Base-by-base conservation (phyloP, 2,113 vertebrate species). In the Pongo pygmaeus region DNA sequence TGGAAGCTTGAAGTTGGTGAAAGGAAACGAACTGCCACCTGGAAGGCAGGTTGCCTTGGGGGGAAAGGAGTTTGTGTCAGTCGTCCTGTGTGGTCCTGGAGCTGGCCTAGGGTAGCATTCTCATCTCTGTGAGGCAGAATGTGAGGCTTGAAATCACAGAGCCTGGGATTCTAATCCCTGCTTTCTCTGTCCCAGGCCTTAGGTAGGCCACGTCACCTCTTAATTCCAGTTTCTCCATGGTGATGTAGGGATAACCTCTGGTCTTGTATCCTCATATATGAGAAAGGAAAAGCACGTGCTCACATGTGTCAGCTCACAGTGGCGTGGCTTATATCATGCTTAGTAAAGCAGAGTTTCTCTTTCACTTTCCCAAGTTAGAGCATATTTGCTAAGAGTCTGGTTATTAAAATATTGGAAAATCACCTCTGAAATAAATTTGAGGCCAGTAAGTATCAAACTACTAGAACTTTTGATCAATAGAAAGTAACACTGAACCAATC, bases 1-100 rank as follows among this genome's bases (percentile, higher is more conserved):
- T 96, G 93, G 96, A 97, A 96, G 38, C 93, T 98, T 40, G 92
- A 97, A 97, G 89, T 95, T 75, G 78, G 35, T 20, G 93, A 97
- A 72, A 95, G 75, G 86, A 95, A 97, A 17, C 43, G 38, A 86
- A 91, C 91, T 46, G 93, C 83, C 69, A 78, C 13, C 67, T 98
- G 97, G 98, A 97, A 97, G 96, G 97, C 69, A 97, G 61, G 95
- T 97, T 57, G 43, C 74, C 74, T 30, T 83, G 32, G 23, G 80
- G 74, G 80, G 78, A 50, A 38, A 74, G 43, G 77, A 59, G 38
- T 38, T 79, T 64, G 0, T 35, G 35, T 52, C 32, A 6, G 30
- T 84, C 27, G 12, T 64, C 23, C 22, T 75, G 20, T 92, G 50
- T 59, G 81, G 57, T 67, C 35, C 30, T n/a, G 38, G 46, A 80